Conservation (phyloP, 2,888 invertebrate genomes). For the Meandrusa payeni region DNA sequence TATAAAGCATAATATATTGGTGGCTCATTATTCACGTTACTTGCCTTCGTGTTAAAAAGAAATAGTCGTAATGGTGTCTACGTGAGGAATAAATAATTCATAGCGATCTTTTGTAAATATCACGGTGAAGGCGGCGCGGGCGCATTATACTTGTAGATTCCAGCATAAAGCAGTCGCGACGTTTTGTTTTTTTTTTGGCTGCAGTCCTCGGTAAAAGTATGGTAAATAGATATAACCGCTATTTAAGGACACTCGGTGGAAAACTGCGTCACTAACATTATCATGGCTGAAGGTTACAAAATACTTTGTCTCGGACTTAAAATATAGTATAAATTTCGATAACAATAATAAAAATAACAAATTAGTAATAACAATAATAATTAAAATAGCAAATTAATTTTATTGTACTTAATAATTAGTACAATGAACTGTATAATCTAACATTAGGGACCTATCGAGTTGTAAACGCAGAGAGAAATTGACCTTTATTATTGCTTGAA, state of each 20-base stretch:
- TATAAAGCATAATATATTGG: constrained; percentile 1
- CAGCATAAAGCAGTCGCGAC: constrained; percentile 40
- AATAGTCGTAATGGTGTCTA: constrained; percentile 73
- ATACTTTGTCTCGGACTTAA: too few species aligned
- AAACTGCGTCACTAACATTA: too few species aligned
- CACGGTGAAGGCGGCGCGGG: constrained; percentile 53
- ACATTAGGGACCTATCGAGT: too few species aligned
- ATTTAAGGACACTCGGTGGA: constrained; percentile 28
- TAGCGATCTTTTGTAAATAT: constrained; percentile 70
- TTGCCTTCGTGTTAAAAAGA: constrained; percentile 64
- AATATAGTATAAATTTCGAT: too few species aligned
- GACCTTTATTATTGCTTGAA: too few species aligned
- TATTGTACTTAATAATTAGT: too few species aligned
- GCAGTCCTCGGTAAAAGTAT: constrained; percentile 17
- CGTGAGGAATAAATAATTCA: constrained; percentile 72
- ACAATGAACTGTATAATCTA: too few species aligned
- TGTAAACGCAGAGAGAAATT: too few species aligned
- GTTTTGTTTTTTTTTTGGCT: constrained; percentile 32
- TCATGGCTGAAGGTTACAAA: too few species aligned
- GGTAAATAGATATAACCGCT: constrained; percentile 25
- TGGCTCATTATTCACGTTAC: constrained; percentile 59
- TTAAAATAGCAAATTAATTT: too few species aligned
- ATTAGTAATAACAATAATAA: too few species aligned
- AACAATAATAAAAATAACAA: too few species aligned
- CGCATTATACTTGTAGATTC: constrained; percentile 74